Percentiles rank a stretch among this genome's conserved stretches.
Evolutionary conservation across 2,797 vertebrate genomes (phyloP).

Genomic region (Parotocinclus haroldoi): DNA sequence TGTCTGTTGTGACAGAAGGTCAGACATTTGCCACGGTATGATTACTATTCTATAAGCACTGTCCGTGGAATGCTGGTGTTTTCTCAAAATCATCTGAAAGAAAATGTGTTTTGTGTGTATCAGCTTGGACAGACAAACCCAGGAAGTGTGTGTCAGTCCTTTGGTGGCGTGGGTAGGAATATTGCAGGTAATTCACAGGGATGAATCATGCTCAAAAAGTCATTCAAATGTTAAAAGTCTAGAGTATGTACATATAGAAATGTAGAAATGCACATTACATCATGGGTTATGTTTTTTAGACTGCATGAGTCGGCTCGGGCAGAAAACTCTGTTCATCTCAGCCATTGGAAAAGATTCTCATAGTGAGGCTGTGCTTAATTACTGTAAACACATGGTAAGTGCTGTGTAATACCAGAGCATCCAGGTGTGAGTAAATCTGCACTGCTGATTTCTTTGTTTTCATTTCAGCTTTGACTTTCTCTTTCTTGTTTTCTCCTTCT

Average conservation of each 20-base stretch:
- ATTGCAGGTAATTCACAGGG: slow-evolving; percentile 73
- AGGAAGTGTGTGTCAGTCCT: slow-evolving; percentile 80
- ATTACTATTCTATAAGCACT: too few species aligned
- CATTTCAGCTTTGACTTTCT: too few species aligned
- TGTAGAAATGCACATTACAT: too few species aligned
- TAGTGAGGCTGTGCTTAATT: slow-evolving; percentile 71
- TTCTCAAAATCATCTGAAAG: neutral
- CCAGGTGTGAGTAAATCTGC: too few species aligned
- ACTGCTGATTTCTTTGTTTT: too few species aligned
- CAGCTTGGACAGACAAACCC: slow-evolving; percentile 84
- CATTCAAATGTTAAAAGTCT: neutral
- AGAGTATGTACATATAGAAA: neutral
- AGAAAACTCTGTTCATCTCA: slow-evolving; percentile 77
- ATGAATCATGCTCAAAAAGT: slow-evolving; percentile 8
- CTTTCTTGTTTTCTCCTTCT: too few species aligned
- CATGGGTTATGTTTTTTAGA: slow-evolving; percentile 71
- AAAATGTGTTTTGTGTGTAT: slow-evolving; percentile 27
- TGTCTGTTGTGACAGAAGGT: too few species aligned
- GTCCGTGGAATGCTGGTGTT: neutral
- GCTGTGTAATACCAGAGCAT: neutral
- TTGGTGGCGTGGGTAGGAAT: slow-evolving; percentile 88
- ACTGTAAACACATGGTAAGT: slow-evolving; percentile 84
- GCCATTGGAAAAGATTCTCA: slow-evolving; percentile 79
- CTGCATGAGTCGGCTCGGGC: slow-evolving; percentile 79
- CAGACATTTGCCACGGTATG: too few species aligned